phyloP scores from a whole-genome alignment of 2,113 vertebrate species.

The Hippocampus guttulatus region DNA sequence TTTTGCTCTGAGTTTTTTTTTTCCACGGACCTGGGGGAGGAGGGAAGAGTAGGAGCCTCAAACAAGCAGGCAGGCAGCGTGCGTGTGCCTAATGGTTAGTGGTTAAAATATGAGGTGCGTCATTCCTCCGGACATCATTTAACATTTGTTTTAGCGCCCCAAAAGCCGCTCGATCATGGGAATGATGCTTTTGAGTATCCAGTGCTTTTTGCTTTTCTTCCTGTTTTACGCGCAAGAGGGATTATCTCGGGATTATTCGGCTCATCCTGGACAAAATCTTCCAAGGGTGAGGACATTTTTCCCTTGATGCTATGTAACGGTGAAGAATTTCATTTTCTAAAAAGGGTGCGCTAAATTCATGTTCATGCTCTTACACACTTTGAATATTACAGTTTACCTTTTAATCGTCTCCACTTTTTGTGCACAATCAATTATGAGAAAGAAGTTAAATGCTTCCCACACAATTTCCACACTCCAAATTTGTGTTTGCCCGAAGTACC shows the following conservation, averaged over 20 bases:
- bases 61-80: neutral
- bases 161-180: constrained; percentile 11
- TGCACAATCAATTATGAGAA: neutral
- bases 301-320: neutral
- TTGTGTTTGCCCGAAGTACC: constrained; percentile 7
- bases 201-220: constrained; percentile 46
- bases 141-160: constrained; percentile 9
- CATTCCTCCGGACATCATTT: constrained; percentile 18
- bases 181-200: constrained; percentile 35
- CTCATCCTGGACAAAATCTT: constrained; percentile 20
- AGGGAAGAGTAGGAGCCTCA: constrained; percentile 26
- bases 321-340: neutral
- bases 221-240: constrained; percentile 41
- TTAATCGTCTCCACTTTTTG: neutral
- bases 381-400: neutral
- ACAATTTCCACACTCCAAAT: neutral
- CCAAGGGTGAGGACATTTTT: constrained; percentile 55
- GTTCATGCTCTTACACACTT: neutral
- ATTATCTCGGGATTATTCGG: constrained; percentile 41
- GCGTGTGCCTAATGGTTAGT: neutral
- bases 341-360: too few species aligned
- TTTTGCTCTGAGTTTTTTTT: neutral
- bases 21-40: constrained; percentile 4
- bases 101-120: constrained; percentile 37
- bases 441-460: neutral